Evolutionary conservation across 2,797 vertebrate species (phyloP), one percentile per base, ranked within the genome.

Genomic region (Acridotheres tristis): DNA sequence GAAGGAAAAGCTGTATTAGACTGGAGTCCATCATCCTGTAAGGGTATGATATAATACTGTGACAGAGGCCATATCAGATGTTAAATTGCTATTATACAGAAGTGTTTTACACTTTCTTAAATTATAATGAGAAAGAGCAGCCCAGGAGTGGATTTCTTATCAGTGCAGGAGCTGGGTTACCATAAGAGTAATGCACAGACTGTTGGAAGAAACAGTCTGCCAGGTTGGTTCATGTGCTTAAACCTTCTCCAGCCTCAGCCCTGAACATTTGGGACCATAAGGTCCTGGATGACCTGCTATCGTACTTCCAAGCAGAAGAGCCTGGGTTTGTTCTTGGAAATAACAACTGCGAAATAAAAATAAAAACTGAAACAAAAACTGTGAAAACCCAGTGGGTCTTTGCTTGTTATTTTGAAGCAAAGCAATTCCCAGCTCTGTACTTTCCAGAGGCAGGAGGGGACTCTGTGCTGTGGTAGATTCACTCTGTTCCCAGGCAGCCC

Each of bases 41-140:
- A 83, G 30, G 36, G 20, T 47, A 40, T 80, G 76, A 79, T 91
- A 65, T 40, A 62, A 89, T 40, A 86, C 82, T 13, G 2, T 90
- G 86, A 83, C 59, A 89, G 88, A 95, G 74, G 55, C 93, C 54
- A n/a, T 96, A 89, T 85, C 62, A 81, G 86, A 80, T 93, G 89
- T 88, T 95, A 92, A 94, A 89, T 48, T 88, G 81, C 73, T 86
- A 53, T 85, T 78, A 91, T 69, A 90, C 69, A 63, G 85, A 88
- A 92, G 50, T 63, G 50, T 42, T 96, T 86, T 91, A 85, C 51
- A 47, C 74, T 93, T 29, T 87, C 76, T 92, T 71, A 87, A 96
- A 96, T 77, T 92, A 54, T 86, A 88, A 94, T 62, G 73, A 91
- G 89, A 90, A 34, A 17, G 43, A 74, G 67, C 27, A 90, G 58